Base-by-base conservation (phyloP, 2,797 vertebrate species). In the Ctenochaetus hawaiiensis region DNA sequence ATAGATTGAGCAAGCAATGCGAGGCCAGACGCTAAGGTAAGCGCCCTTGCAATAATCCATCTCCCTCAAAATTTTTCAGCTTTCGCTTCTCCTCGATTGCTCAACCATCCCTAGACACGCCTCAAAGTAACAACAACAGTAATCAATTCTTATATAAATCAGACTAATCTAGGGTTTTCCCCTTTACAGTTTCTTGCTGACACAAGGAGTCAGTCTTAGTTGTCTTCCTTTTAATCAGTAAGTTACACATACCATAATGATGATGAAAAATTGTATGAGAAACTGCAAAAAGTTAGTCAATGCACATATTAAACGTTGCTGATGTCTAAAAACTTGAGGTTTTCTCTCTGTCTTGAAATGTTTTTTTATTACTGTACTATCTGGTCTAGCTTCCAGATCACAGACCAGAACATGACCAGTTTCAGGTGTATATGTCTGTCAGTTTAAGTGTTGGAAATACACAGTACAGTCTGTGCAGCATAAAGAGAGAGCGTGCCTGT, bases 121-220 rank as follows among this genome's bases (percentile, higher is more conserved):
- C 72, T 82, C 61, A 1, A 80, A 84, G 71, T 71, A 81, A 91
- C 69, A 84, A 83, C 62, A 81, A 85, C 52, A 78, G 64, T 63
- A 79, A 89, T 87, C 76, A 87, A 76, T 85, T 87, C 23, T 68
- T 73, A 9, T 54, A 82, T 87, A 83, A 86, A 90, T 87, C 82
- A 78, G n/a, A 65, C 30, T 75, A 59, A 82, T 82, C 30, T 34
- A 20, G 48, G 48, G 61, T 18, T 80, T 69, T 80, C 47, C 45
- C 48, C 54, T 83, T 49, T 68, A 51, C 58, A 61, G 11, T 67
- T 68, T 77, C 20, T 0, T 1, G 16, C 59, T 81, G 68, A 90
- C 60, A 62, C 0, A 17, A 82, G 43, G 39, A 85, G 76, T 83
- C 47, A 30, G 16, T 53, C 45, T 81, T 43, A 67, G 77, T 83